A percentile compares a stretch with the other conserved stretches of the same genome.
Evolutionary conservation across 1,140 invertebrate genomes (phyloP).

Genomic region (Lucilia sericata): DNA sequence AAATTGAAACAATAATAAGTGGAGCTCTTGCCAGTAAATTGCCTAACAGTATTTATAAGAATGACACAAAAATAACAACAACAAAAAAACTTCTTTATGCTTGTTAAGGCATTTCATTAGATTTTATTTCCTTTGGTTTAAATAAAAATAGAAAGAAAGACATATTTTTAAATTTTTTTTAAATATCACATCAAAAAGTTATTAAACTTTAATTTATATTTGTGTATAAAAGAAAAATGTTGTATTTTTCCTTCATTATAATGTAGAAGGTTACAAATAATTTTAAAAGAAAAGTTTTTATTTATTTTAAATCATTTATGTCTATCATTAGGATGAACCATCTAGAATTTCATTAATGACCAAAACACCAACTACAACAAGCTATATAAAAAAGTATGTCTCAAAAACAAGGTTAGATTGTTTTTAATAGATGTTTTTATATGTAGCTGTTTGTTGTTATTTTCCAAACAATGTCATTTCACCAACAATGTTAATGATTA

Average conservation of each 20-base stretch:
- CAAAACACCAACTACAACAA: not conserved
- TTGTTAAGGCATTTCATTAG: not conserved
- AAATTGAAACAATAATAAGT: no score
- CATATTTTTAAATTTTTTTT: not conserved
- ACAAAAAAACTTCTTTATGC: not conserved
- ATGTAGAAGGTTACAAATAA: no score
- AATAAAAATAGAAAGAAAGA: no score
- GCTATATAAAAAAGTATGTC: no score
- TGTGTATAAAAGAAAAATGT: no score
- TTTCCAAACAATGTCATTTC: not conserved
- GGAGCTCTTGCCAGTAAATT: no score
- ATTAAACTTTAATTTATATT: not conserved
- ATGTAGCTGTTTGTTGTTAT: not conserved
- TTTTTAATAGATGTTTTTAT: no score
- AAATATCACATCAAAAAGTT: not conserved
- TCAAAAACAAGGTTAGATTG: no score
- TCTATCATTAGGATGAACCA: not conserved
- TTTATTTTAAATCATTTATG: not conserved
- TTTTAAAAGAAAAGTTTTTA: not conserved
- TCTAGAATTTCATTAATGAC: not conserved
- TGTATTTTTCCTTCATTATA: no score
- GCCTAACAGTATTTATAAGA: no score
- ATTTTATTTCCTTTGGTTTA: not conserved
- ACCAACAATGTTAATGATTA: conserved; percentile 1
- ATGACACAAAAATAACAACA: no score